Evolutionary conservation across 2,113 vertebrate species (phyloP).

Genomic region (Alaudala cheleensis): DNA sequence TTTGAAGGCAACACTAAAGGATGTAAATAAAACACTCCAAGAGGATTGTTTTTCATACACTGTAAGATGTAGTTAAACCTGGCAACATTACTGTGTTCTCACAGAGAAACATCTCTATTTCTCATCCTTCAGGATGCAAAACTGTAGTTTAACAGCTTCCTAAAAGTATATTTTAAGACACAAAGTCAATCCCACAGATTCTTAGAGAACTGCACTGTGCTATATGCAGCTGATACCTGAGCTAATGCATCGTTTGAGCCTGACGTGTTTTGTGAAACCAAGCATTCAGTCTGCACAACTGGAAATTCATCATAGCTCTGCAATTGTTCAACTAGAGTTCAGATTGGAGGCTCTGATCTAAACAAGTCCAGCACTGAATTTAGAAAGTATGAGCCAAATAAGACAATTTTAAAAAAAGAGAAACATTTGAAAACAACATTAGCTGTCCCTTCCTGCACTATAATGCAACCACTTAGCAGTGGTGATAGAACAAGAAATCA

Average conservation of each 20-base stretch:
- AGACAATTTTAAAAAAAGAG: background rate
- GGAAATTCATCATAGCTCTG: background rate
- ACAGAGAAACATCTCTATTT: background rate
- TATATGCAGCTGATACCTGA: background rate
- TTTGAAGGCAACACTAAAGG: background rate
- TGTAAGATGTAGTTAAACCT: background rate
- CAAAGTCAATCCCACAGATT: background rate
- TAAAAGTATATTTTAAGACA: background rate
- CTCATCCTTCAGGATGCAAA: background rate
- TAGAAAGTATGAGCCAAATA: background rate
- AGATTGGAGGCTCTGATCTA: background rate
- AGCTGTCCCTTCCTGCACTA: background rate
- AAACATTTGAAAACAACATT: slow-evolving; percentile 22
- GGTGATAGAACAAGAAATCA: slow-evolving; percentile 30
- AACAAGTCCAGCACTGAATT: background rate
- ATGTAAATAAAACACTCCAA: background rate
- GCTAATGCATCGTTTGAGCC: background rate
- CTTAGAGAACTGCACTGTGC: background rate
- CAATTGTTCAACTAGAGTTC: background rate
- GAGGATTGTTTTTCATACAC: accelerated
- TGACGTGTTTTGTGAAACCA: background rate
- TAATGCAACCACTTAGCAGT: slow-evolving; percentile 19
- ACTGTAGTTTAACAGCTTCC: background rate
- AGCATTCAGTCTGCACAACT: background rate
- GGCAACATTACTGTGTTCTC: background rate